Conservation (phyloP, 2,797 vertebrate genomes). For the Orestias chungarensis region DNA sequence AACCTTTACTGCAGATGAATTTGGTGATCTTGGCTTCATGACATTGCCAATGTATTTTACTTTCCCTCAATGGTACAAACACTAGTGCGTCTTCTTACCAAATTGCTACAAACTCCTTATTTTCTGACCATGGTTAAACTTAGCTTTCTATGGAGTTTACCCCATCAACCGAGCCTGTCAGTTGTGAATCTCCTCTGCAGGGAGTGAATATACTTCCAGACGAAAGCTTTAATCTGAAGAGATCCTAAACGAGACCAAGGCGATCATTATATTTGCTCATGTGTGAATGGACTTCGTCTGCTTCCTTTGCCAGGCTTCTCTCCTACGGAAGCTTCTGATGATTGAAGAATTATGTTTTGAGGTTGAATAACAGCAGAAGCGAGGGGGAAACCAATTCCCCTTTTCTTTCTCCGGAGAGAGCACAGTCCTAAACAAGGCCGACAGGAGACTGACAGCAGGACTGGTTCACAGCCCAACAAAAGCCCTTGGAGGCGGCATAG, state of each 20-base stretch:
- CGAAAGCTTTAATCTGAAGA: constrained; percentile 30
- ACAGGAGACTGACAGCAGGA: constrained; percentile 65
- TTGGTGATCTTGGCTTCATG: constrained; percentile 24
- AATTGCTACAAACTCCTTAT: constrained; percentile 45
- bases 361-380: constrained; percentile 39
- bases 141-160: constrained; percentile 46
- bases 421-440: constrained; percentile 28
- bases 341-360: constrained; percentile 35
- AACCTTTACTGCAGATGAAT: constrained; percentile 8
- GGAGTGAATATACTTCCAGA: constrained; percentile 32
- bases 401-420: constrained; percentile 46
- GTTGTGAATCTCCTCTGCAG: constrained; percentile 37
- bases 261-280: constrained; percentile 52
- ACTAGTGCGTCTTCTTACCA: constrained; percentile 35
- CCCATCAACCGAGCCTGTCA: constrained; percentile 67
- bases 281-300: constrained; percentile 34
- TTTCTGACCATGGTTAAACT: constrained; percentile 62
- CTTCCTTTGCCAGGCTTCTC: constrained; percentile 35
- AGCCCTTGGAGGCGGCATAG: constrained; percentile 53
- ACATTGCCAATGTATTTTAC: constrained; percentile 38
- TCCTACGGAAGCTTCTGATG: constrained; percentile 11
- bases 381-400: constrained; percentile 48
- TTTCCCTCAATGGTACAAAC: constrained; percentile 21
- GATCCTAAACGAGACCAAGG: constrained; percentile 46
- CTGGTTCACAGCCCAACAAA: constrained; percentile 58